Evolutionary conservation across 2,888 invertebrate genomes (phyloP).

Genomic region (Seira musarum): DNA sequence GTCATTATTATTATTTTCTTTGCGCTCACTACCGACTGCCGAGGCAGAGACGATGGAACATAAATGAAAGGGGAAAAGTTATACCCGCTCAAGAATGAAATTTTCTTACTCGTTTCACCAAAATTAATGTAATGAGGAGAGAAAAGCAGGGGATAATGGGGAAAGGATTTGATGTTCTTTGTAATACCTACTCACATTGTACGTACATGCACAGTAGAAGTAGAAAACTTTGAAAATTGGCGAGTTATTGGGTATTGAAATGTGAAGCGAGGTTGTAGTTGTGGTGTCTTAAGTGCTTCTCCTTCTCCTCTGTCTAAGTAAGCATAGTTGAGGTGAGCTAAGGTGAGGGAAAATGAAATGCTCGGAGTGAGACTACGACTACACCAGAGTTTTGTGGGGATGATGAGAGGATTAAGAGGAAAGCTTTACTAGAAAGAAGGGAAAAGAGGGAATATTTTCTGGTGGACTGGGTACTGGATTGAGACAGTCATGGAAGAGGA

Average conservation of each 20-base stretch:
- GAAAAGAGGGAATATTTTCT: not conserved
- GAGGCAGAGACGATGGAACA: too few species aligned
- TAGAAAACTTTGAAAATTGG: constrained; percentile 29
- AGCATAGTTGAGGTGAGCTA: not conserved
- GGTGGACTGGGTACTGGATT: not conserved
- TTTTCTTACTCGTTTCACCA: not conserved
- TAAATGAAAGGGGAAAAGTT: constrained; percentile 26
- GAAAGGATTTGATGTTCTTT: constrained; percentile 38
- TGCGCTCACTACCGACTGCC: too few species aligned
- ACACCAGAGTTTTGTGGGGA: not conserved
- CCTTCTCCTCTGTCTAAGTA: too few species aligned
- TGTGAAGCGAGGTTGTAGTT: not conserved
- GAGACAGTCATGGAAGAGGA: too few species aligned
- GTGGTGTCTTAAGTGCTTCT: not conserved
- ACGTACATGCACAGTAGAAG: too few species aligned
- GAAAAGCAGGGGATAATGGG: constrained; percentile 24
- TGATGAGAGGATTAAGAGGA: not conserved
- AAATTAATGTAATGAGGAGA: not conserved
- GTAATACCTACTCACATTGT: too few species aligned
- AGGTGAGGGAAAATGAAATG: not conserved
- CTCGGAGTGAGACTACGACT: not conserved
- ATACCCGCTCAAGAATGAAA: not conserved
- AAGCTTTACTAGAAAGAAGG: not conserved
- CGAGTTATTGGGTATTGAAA: constrained; percentile 50
- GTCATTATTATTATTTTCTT: constrained; percentile 15